Conservation (phyloP, 1,140 invertebrate genomes). For the Nomia melanderi region DNA sequence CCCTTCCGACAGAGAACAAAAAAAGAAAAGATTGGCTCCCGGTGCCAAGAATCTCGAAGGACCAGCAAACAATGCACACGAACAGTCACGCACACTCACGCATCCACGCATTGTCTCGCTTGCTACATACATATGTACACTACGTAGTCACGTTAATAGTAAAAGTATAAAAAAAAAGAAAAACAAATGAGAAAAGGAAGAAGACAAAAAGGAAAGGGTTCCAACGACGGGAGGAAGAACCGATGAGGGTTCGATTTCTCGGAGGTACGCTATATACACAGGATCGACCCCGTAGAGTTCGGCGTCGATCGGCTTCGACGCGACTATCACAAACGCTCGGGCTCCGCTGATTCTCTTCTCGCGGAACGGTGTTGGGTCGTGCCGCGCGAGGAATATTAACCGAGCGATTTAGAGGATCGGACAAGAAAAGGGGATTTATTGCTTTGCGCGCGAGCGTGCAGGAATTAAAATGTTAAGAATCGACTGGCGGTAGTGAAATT, state of each 20-base stretch:
- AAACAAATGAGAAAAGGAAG: not conserved
- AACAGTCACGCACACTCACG: constrained; percentile 43
- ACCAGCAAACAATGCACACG: constrained; percentile 10
- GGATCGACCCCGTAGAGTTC: not conserved
- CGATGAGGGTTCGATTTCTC: not conserved
- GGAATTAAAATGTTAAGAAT: constrained; percentile 49
- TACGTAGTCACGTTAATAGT: constrained; percentile 40
- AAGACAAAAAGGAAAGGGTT: not conserved
- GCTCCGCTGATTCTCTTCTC: not conserved
- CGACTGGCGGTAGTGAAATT: constrained; percentile 74
- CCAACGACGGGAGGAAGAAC: not conserved
- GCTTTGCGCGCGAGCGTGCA: constrained; percentile 20
- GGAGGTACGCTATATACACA: not conserved
- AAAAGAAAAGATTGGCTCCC: not conserved
- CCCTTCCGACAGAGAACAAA: not conserved
- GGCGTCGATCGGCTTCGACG: not conserved
- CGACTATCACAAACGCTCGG: not conserved
- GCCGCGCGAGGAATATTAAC: not conserved
- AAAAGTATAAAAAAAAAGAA: constrained; percentile 53
- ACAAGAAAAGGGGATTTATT: constrained; percentile 13
- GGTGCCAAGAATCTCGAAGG: constrained; percentile 10
- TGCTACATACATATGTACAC: constrained; percentile 34
- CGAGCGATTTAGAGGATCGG: constrained; percentile 12
- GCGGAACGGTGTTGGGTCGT: not conserved
- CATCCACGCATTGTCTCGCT: constrained; percentile 22